Evolutionary conservation across 2,113 vertebrate species (phyloP).

Genomic region (Cariama cristata): DNA sequence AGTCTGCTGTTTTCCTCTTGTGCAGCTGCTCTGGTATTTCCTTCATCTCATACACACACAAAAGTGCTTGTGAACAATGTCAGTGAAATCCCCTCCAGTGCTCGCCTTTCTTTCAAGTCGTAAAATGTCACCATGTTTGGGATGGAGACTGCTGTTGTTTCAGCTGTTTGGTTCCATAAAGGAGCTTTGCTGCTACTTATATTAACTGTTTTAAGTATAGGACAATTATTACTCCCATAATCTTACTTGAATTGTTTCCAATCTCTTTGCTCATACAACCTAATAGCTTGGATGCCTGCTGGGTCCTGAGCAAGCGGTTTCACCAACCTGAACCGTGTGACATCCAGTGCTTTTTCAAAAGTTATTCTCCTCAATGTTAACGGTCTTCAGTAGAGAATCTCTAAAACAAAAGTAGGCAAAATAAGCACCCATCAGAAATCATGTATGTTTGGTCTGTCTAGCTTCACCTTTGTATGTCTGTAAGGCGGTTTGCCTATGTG

Average conservation of each 20-base stretch:
- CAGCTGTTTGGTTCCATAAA: not conserved
- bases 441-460: not conserved
- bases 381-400: not conserved
- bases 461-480: not conserved
- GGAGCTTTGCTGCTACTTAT: not conserved
- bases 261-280: not conserved
- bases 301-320: not conserved
- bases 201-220: not conserved
- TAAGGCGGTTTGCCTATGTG: rapidly evolving
- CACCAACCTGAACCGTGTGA: not conserved
- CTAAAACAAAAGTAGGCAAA: not conserved
- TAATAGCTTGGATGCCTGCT: not conserved
- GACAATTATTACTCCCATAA: not conserved
- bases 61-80: not conserved
- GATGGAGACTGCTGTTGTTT: not conserved
- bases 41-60: not conserved
- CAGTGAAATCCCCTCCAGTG: not conserved
- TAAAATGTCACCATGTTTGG: not conserved
- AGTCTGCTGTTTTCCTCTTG: constrained; percentile 9
- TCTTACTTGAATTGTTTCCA: not conserved
- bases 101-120: not conserved
- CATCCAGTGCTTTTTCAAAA: not conserved
- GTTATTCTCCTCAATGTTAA: not conserved
- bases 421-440: not conserved
- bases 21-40: constrained; percentile 7